A percentile compares a stretch with the other conserved stretches of the same genome.
phyloP scores from a whole-genome alignment of 2,888 invertebrate species.

The Venusia cambrica region DNA sequence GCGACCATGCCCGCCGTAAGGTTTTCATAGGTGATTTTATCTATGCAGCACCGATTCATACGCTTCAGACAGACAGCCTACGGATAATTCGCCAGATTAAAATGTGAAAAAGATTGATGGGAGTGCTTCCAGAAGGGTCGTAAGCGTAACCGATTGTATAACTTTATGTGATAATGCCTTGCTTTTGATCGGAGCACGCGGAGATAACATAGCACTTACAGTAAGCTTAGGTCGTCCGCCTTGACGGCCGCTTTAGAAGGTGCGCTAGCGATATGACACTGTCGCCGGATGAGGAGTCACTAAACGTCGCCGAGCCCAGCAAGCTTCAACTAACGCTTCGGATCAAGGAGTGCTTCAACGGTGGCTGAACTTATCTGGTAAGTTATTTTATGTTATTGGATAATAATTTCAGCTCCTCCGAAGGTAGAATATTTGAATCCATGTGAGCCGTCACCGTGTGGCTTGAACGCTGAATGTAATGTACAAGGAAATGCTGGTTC shows the following conservation, averaged over 20 bases:
- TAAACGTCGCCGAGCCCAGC: constrained; percentile 72
- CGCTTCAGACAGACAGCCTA: constrained; percentile 66
- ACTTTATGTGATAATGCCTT: constrained; percentile 77
- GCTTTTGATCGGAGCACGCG: constrained; percentile 78
- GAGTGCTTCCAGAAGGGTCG: constrained; percentile 70
- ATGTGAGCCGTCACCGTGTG: constrained; percentile 85
- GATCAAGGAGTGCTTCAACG: constrained; percentile 75
- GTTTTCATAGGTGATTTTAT: constrained; percentile 51
- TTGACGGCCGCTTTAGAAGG: constrained; percentile 71
- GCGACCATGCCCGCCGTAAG: constrained; percentile 71
- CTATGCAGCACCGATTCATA: constrained; percentile 51
- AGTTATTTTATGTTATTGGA: constrained; percentile 58
- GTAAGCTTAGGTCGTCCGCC: constrained; percentile 76
- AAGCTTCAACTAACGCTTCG: constrained; percentile 81
- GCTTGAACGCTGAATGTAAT: constrained; percentile 86
- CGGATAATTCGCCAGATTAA: constrained; percentile 49
- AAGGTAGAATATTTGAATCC: constrained; percentile 75
- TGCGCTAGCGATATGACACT: constrained; percentile 68
- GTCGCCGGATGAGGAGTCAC: constrained; percentile 67
- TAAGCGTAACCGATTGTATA: constrained; percentile 68
- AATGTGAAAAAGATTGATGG: constrained; percentile 52
- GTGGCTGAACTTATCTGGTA: constrained; percentile 64
- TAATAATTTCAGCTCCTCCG: constrained; percentile 70
- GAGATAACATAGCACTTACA: constrained; percentile 81
- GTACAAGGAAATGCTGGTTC: constrained; percentile 87